Evolutionary conservation across 2,113 vertebrate species (phyloP), one percentile per base, ranked within the genome.

Genomic region (Pipa parva): DNA sequence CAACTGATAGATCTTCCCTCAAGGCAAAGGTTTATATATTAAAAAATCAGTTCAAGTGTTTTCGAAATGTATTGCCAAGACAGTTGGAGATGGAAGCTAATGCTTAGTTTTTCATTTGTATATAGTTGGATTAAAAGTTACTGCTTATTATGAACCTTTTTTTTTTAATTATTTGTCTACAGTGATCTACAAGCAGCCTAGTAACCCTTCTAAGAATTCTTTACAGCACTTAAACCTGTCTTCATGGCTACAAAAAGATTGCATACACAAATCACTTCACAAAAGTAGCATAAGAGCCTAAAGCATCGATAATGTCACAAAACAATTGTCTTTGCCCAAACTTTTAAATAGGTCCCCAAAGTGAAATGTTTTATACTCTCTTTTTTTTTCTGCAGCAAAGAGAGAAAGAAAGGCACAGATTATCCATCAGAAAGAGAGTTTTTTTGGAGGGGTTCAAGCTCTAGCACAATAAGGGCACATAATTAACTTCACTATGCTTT

Each of bases 41-140:
- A 94, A 90, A 96, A 91, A 95, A 95, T 91, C 90, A 94, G 95
- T 94, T 95, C 92, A 83, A 93, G 90, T 94, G 92, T 93, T 95
- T 96, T 97, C 90, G 93, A 95, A 97, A 95, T 92, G 93, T 88
- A 90, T 92, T 94, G 93, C 95, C 95, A 94, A 92, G 94, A 95
- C 91, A 92, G 92, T 94, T 93, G 91, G 89, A 95, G 86, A 78
- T 94, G 93, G 93, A 92, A 93, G 88, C 82, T 83, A 79, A 69
- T 74, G 82, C 83, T 89, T 88, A 85, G 91, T 90, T 92, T 90
- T 69, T 39, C 87, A 83, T 84, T 83, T 92, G 88, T 73, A 78
- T 85, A 88, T 91, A 85, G 85, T 89, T 86, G 86, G 84, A 90
- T 93, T 86, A 86, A 84, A 90, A 87, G 72, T 77, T 83, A 85